Evolutionary conservation across 2,113 vertebrate species (phyloP), one percentile per base, ranked within the genome.

Genomic region (Coracopsis vasa): DNA sequence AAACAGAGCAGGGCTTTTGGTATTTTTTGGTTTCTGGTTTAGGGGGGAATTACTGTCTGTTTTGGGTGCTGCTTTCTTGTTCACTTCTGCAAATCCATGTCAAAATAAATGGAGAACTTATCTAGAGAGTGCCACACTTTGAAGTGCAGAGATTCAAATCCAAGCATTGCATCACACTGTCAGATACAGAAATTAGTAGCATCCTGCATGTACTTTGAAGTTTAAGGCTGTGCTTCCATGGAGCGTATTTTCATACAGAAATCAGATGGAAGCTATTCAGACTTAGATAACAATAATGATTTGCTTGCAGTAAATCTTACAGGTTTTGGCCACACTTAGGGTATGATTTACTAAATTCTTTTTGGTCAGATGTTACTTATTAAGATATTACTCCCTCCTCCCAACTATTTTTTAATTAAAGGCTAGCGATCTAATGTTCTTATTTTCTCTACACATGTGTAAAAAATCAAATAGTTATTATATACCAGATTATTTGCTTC

Each of bases 41-140:
- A 17, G 35, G 10, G 29, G 47, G 35, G 12, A 23, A 92, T 97
- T 97, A 95, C 95, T 94, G 90, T 97, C 97, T 96, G 96, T 80
- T 98, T 97, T 39, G 95, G 97, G 96, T 97, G 97, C 98, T 98
- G 98, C 98, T 98, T 98, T 98, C 98, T 99, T 98, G 98, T 98
- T 98, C 98, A 98, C 98, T 98, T 99, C 98, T 98, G 98, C 91
- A 91, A 98, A 98, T 98, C 97, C 98, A 97, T 97, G 98, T 99
- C 98, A 98, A 98, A 98, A 98, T 98, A 98, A 98, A 98, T 14
- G 82, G 97, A 97, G 97, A 98, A 98, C 98, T 98, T 98, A 91
- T 95, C 87, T 66, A 96, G 98, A 98, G 97, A 83, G 97, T 97
- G 95, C 96, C 97, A 70, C 87, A 88, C 98, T 99, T 99, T 98